Evolutionary conservation across 2,797 vertebrate genomes (phyloP).

Genomic region (Chelmon rostratus): DNA sequence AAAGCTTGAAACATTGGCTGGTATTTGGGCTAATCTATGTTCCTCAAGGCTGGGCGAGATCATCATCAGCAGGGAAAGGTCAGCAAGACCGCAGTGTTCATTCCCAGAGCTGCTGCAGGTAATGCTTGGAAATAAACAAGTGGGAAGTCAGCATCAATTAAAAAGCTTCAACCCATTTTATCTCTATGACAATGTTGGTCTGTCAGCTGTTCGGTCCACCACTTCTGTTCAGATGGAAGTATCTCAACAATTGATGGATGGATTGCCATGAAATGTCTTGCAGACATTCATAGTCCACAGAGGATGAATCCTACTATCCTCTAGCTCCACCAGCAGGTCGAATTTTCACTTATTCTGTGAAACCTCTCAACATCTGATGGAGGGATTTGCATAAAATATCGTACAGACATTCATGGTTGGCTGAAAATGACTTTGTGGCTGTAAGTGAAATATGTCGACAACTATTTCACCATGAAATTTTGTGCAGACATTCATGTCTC

Average conservation of each 20-base stretch:
- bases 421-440: too few relatives aligned
- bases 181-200: not conserved
- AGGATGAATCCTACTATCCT: not conserved
- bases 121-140: not conserved
- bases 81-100: slow-evolving; percentile 44
- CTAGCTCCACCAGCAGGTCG: too few relatives aligned
- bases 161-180: slow-evolving; percentile 4
- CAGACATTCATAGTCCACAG: slow-evolving; percentile 1
- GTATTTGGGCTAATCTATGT: slow-evolving; percentile 76
- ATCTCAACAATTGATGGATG: not conserved
- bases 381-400: too few relatives aligned
- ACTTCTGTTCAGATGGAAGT: not conserved
- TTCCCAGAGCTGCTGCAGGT: slow-evolving; percentile 7
- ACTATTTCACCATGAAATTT: too few relatives aligned
- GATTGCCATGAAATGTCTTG: not conserved
- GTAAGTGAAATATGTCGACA: too few relatives aligned
- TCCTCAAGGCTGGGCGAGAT: slow-evolving; percentile 54
- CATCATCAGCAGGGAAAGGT: slow-evolving; percentile 77
- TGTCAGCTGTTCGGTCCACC: not conserved
- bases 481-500: too few relatives aligned
- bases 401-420: too few relatives aligned
- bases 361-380: not conserved
- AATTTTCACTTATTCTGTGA: too few relatives aligned
- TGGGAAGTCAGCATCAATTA: slow-evolving; percentile 6
- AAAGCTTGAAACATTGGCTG: slow-evolving; percentile 71